Evolutionary conservation across 2,113 vertebrate species (phyloP).

Genomic region (Trematomus loennbergii): DNA sequence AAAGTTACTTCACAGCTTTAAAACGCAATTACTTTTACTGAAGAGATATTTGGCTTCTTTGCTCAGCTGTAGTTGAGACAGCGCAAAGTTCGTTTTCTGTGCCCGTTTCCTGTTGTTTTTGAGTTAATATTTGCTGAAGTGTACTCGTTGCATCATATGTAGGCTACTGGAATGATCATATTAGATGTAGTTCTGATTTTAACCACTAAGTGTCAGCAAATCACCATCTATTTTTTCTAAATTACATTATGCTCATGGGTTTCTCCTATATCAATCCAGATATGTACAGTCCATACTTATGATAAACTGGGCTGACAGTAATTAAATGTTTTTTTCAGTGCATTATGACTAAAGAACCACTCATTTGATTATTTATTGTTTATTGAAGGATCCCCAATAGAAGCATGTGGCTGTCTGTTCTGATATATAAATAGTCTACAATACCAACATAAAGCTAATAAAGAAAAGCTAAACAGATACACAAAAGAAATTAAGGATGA

Average conservation of each 20-base stretch:
- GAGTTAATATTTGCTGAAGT: conserved; percentile 34
- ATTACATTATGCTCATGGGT: neutral
- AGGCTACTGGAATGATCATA: neutral
- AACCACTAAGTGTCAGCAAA: conserved; percentile 58
- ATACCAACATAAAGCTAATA: neutral
- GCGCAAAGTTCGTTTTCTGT: conserved; percentile 50
- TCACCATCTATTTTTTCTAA: neutral
- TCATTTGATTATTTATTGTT: neutral
- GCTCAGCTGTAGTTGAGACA: neutral
- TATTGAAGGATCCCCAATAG: too few species aligned
- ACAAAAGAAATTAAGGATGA: too few species aligned
- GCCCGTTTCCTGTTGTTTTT: conserved; percentile 31
- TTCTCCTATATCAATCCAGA: neutral
- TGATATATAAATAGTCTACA: neutral
- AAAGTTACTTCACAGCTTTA: conserved; percentile 34
- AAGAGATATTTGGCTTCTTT: neutral
- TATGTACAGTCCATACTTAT: too few species aligned
- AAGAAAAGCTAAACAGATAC: too few species aligned
- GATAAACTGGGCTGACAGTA: neutral
- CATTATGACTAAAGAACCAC: neutral
- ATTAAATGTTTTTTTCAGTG: neutral
- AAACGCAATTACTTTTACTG: conserved; percentile 18
- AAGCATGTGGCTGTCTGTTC: too few species aligned
- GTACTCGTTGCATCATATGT: neutral
- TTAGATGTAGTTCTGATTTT: neutral